phyloP scores from a whole-genome alignment of 2,888 invertebrate genomes.

The Laspeyria flexula region DNA sequence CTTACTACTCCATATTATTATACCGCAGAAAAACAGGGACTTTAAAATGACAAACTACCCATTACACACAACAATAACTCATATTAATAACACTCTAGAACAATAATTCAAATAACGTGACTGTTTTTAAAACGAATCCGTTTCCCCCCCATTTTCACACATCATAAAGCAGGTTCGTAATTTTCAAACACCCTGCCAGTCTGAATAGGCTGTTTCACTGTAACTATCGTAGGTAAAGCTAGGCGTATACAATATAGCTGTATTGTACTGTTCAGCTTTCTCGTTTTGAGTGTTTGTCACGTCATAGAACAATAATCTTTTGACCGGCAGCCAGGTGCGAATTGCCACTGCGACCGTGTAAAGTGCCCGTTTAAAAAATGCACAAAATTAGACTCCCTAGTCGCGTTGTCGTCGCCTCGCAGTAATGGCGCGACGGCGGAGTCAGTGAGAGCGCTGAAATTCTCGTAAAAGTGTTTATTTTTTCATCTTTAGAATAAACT shows the following conservation, averaged over 20 bases:
- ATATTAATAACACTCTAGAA: slow-evolving; percentile 22
- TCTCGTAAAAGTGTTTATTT: slow-evolving; percentile 14
- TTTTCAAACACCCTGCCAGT: slow-evolving; percentile 63
- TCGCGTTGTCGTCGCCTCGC: slow-evolving; percentile 23
- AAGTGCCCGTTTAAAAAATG: slow-evolving; percentile 60
- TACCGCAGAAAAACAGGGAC: too few species aligned
- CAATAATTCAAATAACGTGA: slow-evolving; percentile 30
- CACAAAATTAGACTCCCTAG: slow-evolving; percentile 59
- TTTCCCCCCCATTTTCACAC: slow-evolving; percentile 57
- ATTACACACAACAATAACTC: slow-evolving; percentile 14
- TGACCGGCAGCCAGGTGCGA: slow-evolving; percentile 62
- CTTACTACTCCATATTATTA: too few species aligned
- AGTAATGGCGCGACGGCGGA: slow-evolving; percentile 44
- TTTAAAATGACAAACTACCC: slow-evolving; percentile 2
- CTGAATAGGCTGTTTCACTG: slow-evolving; percentile 60
- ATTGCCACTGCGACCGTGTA: slow-evolving; percentile 57
- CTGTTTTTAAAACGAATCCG: slow-evolving; percentile 41
- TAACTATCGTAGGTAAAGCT: slow-evolving; percentile 36
- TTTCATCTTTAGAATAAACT: slow-evolving; percentile 25
- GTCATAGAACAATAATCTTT: slow-evolving; percentile 75
- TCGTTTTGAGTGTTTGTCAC: slow-evolving; percentile 64
- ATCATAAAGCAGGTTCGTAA: slow-evolving; percentile 62
- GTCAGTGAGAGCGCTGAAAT: slow-evolving; percentile 13
- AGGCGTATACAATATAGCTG: background rate
- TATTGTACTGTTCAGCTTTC: slow-evolving; percentile 48